Conservation (phyloP, 2,797 vertebrate species). For the Phataginus tetradactyla region DNA sequence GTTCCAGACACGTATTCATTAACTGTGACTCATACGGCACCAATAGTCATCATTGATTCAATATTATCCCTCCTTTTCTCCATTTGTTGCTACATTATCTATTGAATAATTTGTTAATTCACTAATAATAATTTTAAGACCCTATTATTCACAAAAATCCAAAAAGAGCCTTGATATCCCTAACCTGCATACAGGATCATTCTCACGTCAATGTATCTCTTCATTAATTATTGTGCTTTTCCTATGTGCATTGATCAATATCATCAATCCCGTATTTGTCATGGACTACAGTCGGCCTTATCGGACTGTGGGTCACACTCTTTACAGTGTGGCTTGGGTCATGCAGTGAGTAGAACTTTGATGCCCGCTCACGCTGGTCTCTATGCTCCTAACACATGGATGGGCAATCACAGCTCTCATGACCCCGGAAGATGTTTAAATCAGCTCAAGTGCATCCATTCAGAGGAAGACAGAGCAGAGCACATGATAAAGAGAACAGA, state of each 20-base stretch:
- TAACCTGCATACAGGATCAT: background rate
- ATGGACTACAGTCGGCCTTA: background rate
- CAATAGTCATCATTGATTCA: background rate
- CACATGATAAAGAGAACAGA: fast-evolving
- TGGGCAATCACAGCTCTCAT: fast-evolving
- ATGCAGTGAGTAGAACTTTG: background rate
- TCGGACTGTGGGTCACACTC: background rate
- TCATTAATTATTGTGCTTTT: background rate
- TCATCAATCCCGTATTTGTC: background rate
- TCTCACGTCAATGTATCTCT: background rate
- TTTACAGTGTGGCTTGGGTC: background rate
- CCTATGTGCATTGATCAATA: background rate
- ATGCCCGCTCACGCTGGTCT: background rate
- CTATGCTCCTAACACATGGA: fast-evolving
- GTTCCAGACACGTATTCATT: background rate
- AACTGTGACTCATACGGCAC: background rate
- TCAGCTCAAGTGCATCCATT: fast-evolving
- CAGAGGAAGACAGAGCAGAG: background rate
- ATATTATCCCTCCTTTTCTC: too few relatives aligned
- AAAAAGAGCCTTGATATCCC: background rate
- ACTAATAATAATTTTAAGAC: background rate
- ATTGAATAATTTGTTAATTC: background rate
- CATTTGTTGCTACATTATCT: background rate
- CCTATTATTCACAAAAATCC: background rate
- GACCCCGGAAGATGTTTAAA: fast-evolving